phyloP scores from a whole-genome alignment of 2,888 invertebrate species.

The Lottia scabra region DNA sequence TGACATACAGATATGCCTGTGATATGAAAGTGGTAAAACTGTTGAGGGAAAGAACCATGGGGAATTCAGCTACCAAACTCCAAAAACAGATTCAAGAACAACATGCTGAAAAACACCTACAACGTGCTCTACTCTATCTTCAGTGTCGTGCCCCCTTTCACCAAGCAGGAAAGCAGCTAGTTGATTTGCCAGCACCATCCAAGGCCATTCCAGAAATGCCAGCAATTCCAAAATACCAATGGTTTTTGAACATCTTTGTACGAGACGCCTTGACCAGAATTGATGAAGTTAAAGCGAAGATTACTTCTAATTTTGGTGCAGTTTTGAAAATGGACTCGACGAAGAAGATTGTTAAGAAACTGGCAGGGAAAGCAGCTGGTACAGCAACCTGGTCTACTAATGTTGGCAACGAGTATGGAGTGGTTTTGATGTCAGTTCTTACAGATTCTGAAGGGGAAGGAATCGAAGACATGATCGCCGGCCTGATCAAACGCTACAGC shows the following conservation, averaged over 20 bases:
- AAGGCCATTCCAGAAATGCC: conserved; percentile 23
- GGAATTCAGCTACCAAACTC: conserved; percentile 20
- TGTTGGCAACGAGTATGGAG: conserved; percentile 41
- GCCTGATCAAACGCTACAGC: conserved; percentile 34
- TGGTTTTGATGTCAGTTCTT: conserved; percentile 39
- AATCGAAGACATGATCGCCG: conserved; percentile 30
- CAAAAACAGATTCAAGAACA: conserved; percentile 36
- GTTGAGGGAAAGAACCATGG: no score
- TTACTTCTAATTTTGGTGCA: conserved; percentile 41
- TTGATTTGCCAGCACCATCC: conserved; percentile 15
- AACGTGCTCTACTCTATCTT: conserved; percentile 25
- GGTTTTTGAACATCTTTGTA: conserved; percentile 32
- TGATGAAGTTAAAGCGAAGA: conserved; percentile 37
- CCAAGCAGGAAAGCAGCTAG: conserved; percentile 5
- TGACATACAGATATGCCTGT: conserved; percentile 3
- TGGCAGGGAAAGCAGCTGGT: conserved; percentile 27
- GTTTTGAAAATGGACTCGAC: conserved; percentile 49
- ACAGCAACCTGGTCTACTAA: conserved; percentile 44
- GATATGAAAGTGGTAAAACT: background rate
- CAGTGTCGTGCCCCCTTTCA: conserved; percentile 17
- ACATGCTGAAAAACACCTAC: conserved; percentile 32
- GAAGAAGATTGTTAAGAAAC: conserved; percentile 38
- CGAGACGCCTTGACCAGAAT: conserved; percentile 34
- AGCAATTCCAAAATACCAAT: conserved; percentile 29
- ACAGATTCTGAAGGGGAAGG: conserved; percentile 38